Percentiles rank a stretch among this genome's conserved stretches.
Evolutionary conservation across 2,888 invertebrate species (phyloP).

Genomic region (Punctoribates punctum): DNA sequence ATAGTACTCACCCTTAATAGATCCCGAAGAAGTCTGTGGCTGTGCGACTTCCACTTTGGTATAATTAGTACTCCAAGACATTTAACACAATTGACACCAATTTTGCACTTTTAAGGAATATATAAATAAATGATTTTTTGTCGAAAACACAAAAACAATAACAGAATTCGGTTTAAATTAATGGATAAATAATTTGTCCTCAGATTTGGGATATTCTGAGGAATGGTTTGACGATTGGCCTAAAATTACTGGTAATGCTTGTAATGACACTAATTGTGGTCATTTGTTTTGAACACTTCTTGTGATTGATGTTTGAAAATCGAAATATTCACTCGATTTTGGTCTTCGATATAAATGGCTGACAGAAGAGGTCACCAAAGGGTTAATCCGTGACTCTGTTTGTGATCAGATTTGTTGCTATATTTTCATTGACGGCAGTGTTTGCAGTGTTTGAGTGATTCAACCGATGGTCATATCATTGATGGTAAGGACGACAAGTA

Average conservation of each 20-base stretch:
- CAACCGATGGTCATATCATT: neutral
- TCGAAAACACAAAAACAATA: no score
- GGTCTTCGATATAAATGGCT: neutral
- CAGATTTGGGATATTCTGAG: no score
- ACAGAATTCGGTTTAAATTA: no score
- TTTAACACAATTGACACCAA: constrained; percentile 31
- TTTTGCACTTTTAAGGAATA: no score
- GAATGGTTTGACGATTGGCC: no score
- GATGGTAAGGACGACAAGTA: neutral
- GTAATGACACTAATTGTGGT: no score
- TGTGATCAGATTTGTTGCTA: neutral
- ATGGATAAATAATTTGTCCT: no score
- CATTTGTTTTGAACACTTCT: no score
- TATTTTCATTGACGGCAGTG: neutral
- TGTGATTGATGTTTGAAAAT: no score
- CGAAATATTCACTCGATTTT: neutral
- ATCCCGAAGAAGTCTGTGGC: constrained; percentile 49
- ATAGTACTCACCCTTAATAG: constrained; percentile 47
- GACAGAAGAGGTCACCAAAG: neutral
- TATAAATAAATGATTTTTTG: no score
- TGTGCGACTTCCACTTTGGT: constrained; percentile 49
- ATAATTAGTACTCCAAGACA: constrained; percentile 49
- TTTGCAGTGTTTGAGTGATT: neutral
- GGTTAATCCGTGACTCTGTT: neutral
- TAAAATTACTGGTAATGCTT: no score